Base-by-base conservation (phyloP, 2,888 invertebrate species). In the Lycocerus yunnanus region DNA sequence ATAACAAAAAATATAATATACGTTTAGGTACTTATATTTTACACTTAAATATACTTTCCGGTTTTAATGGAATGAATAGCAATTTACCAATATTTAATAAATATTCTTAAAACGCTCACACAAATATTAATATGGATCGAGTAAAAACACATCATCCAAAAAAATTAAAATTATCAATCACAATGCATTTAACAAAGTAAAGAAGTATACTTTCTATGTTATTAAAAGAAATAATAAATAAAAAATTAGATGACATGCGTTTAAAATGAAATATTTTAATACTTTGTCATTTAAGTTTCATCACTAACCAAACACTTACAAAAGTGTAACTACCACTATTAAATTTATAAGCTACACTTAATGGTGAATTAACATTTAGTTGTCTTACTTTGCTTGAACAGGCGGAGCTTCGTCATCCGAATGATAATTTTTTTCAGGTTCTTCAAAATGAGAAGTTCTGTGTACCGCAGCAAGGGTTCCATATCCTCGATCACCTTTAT, bases 401-500 rank as follows among this genome's bases (percentile, higher is more conserved):
- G 74, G 74, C 16, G 70, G 70, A 13, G 75, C 77, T 27, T 78
- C 80, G 20, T 75, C 83, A 78, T 85, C 86, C 3, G 86, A 86
- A 81, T 86, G 84, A 74, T 84, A 83, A 71, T 80, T 78, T 66
- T 82, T 83, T 58, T 83, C 82, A 13, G 78, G 77, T n/a, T 80
- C 80, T 58, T 81, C 80, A 18, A 78, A 68, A 15, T 81, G 78
- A 1, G 81, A 79, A 69, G 78, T 80, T 67, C 86, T 78, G 77
- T 86, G 84, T 18, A 85, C 81, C 2, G 85, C 83, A 21, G 86
- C 84, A 43, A 85, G 83, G 4, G 86, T 87, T 58, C 84, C 84
- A 78, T 86, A 86, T 8, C 83, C 80, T 58, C 82, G 80, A 59
- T 82, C 82, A 43, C 82, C 82, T 68, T 82, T 81, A 18, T 80